Conservation (phyloP, 1,140 invertebrate genomes). For the Gonatopus flavifemur region DNA sequence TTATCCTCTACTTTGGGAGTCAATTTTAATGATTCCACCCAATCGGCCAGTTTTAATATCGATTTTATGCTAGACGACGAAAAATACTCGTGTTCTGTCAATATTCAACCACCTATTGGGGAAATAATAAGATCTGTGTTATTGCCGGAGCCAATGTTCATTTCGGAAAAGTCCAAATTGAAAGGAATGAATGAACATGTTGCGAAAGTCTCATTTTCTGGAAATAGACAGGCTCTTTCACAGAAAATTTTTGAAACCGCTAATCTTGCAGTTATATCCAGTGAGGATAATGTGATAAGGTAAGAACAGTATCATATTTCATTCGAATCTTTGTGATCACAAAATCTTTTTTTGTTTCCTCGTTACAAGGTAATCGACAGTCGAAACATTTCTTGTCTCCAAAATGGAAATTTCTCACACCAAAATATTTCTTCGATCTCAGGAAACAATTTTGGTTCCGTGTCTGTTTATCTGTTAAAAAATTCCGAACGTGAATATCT, state of each 20-base stretch:
- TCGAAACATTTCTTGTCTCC: too few relatives aligned
- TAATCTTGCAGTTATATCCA: slow-evolving; percentile 77
- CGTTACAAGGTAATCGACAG: too few relatives aligned
- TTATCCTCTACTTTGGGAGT: slow-evolving; percentile 76
- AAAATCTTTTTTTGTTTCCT: slow-evolving; percentile 21
- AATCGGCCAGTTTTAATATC: slow-evolving; percentile 81
- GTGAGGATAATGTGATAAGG: slow-evolving; percentile 64
- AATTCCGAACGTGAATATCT: too few relatives aligned
- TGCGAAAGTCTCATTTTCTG: slow-evolving; percentile 56
- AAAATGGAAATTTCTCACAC: too few relatives aligned
- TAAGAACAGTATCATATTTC: too few relatives aligned
- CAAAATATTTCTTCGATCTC: too few relatives aligned
- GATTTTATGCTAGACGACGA: slow-evolving; percentile 63
- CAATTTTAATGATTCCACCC: slow-evolving; percentile 93
- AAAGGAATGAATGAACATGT: slow-evolving; percentile 88
- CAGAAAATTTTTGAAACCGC: slow-evolving; percentile 73
- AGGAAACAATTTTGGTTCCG: too few relatives aligned
- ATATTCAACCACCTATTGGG: slow-evolving; percentile 81
- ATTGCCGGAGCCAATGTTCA: slow-evolving; percentile 76
- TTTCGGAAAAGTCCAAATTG: slow-evolving; percentile 75
- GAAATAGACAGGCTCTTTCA: slow-evolving; percentile 53
- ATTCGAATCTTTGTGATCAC: too few relatives aligned
- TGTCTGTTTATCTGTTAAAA: too few relatives aligned
- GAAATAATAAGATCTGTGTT: slow-evolving; percentile 85
- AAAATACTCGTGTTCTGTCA: slow-evolving; percentile 54